Conservation (phyloP, 1,140 invertebrate species). For the Papilio glaucus region DNA sequence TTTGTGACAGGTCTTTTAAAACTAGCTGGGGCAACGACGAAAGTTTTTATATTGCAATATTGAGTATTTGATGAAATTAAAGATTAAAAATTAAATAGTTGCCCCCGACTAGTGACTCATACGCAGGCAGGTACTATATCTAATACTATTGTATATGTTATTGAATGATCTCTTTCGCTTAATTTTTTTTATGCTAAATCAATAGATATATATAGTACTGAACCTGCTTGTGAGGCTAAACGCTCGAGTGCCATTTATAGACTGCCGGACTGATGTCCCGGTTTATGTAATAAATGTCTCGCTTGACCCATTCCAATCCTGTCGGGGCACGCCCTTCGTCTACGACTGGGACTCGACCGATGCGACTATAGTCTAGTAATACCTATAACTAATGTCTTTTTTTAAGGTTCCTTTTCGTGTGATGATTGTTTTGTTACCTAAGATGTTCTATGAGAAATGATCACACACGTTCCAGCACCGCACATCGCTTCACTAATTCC, state of each 20-base stretch:
- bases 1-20: conserved; percentile 40
- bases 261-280: background rate
- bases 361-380: conserved; percentile 53
- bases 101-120: conserved; percentile 30
- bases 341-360: background rate
- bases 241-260: conserved; percentile 28
- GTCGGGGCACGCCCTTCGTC: background rate
- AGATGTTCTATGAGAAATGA: conserved; percentile 61
- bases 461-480: conserved; percentile 55
- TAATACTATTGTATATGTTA: background rate
- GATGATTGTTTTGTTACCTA: conserved; percentile 75
- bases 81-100: background rate
- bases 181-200: background rate
- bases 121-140: conserved; percentile 28
- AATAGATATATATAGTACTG: background rate
- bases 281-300: conserved; percentile 4
- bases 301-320: background rate
- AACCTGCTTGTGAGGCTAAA: conserved; percentile 18
- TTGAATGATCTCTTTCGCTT: background rate
- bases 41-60: background rate
- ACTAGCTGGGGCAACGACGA: conserved; percentile 19
- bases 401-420: conserved; percentile 72
- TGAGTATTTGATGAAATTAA: background rate
- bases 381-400: conserved; percentile 76
- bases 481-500: conserved; percentile 48